These are phyloP conservation scores for Chlamydotis undulata DNA, from an alignment of 2,113 vertebrate species.

Conservation along the genomic window DNA sequence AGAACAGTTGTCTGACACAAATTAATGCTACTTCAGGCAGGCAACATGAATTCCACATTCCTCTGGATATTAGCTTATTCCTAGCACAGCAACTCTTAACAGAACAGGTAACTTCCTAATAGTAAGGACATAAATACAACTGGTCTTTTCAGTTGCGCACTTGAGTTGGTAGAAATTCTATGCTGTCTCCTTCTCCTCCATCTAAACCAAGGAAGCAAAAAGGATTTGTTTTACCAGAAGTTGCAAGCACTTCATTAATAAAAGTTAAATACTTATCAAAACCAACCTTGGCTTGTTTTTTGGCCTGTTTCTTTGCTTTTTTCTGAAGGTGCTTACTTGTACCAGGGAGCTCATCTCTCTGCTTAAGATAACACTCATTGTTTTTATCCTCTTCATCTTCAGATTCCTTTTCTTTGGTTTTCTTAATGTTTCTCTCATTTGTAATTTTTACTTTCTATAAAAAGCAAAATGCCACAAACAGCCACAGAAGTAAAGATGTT, in stretches of 20 bases:
- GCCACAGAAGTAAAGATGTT: not conserved
- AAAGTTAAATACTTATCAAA: not conserved
- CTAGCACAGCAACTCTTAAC: not conserved
- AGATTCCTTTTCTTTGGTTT: slow-evolving; percentile 72
- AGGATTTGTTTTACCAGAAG: not conserved
- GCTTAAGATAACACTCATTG: slow-evolving; percentile 72
- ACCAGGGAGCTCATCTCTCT: slow-evolving; percentile 73
- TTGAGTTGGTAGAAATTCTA: not conserved
- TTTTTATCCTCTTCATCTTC: slow-evolving; percentile 71
- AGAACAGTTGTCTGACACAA: not conserved
- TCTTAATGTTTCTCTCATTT: slow-evolving; percentile 79
- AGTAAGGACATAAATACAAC: not conserved
- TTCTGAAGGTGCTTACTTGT: slow-evolving; percentile 94
- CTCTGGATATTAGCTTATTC: not conserved
- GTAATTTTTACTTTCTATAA: slow-evolving; percentile 79
- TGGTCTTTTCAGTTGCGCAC: not conserved
- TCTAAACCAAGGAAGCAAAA: not conserved
- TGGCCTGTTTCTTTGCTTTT: slow-evolving; percentile 94
- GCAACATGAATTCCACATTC: not conserved
- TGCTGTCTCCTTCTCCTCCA: not conserved
- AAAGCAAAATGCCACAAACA: not conserved
- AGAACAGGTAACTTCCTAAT: not conserved
- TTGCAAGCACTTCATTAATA: not conserved
- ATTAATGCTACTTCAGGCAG: not conserved
- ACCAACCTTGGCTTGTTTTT: slow-evolving; percentile 93